Conservation (phyloP, 2,113 vertebrate genomes). For the Salvelinus fontinalis region DNA sequence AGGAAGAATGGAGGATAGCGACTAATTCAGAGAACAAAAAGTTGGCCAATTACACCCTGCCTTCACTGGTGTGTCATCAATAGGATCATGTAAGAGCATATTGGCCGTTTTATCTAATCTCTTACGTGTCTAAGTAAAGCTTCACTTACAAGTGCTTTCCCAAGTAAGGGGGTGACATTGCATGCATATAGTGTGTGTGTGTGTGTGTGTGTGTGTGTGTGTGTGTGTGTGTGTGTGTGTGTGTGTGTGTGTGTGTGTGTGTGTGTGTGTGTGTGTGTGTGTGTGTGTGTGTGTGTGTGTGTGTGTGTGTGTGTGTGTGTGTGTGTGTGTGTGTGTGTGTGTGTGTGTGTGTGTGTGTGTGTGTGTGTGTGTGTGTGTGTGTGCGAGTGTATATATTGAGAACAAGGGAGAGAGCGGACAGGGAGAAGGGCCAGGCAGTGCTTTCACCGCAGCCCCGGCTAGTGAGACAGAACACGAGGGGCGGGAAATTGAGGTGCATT, state of each 20-base stretch:
- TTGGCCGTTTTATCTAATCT: no score
- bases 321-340: conserved; percentile 5
- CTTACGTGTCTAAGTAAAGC: no score
- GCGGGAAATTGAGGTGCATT: conserved; percentile 76
- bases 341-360: conserved; percentile 5
- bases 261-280: conserved; percentile 12
- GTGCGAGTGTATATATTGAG: background rate
- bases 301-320: conserved; percentile 7
- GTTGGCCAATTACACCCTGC: no score
- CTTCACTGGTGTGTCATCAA: no score
- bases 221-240: conserved; percentile 6
- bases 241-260: conserved; percentile 2
- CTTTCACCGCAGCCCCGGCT: conserved; percentile 63
- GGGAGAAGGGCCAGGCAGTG: conserved; percentile 43
- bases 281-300: conserved; percentile 13
- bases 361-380: background rate
- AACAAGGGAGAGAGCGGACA: conserved; percentile 25
- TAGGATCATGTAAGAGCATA: no score
- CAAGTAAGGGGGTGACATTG: no score
- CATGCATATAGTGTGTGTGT: background rate
- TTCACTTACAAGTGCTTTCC: no score
- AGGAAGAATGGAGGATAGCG: no score
- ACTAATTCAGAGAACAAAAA: no score
- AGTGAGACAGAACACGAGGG: conserved; percentile 66
- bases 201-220: background rate